Percentiles rank a stretch among this genome's conserved stretches.
These are phyloP conservation scores for Phocoena sinus DNA, from an alignment of 2,113 vertebrate genomes.

Conservation along the genomic window DNA sequence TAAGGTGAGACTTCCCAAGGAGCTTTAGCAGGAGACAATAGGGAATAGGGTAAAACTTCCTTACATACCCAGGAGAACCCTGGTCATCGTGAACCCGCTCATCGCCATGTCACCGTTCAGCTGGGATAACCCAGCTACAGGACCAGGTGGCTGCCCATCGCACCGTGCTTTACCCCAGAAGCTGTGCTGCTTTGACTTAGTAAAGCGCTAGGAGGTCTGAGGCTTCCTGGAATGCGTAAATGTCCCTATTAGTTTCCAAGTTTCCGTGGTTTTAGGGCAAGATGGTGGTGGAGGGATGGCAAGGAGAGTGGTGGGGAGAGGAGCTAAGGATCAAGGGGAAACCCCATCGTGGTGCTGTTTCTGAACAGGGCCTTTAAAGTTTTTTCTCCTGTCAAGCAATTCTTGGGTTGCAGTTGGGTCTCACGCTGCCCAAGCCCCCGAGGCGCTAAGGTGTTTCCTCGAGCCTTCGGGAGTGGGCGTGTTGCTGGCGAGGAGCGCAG, in stretches of 20 bases:
- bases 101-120: not conserved
- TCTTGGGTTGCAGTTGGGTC: not conserved
- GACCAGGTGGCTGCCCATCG: not conserved
- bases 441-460: slow-evolving; percentile 25
- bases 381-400: not conserved
- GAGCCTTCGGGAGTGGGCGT: not conserved
- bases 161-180: not conserved
- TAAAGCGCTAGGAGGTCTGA: not conserved
- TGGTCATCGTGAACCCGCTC: not conserved
- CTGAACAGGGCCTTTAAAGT: not conserved
- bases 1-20: not conserved
- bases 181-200: not conserved
- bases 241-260: not conserved
- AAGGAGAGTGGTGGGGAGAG: not conserved
- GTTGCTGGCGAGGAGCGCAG: not conserved
- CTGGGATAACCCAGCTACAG: not conserved
- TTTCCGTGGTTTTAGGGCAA: not conserved
- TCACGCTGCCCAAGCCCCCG: not conserved
- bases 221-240: not conserved
- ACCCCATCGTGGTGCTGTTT: not conserved
- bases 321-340: not conserved
- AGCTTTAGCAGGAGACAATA: not conserved
- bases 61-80: not conserved
- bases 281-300: not conserved
- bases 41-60: not conserved